Conservation (phyloP, 2,888 invertebrate genomes). For the Pachliopta kotzebuea region DNA sequence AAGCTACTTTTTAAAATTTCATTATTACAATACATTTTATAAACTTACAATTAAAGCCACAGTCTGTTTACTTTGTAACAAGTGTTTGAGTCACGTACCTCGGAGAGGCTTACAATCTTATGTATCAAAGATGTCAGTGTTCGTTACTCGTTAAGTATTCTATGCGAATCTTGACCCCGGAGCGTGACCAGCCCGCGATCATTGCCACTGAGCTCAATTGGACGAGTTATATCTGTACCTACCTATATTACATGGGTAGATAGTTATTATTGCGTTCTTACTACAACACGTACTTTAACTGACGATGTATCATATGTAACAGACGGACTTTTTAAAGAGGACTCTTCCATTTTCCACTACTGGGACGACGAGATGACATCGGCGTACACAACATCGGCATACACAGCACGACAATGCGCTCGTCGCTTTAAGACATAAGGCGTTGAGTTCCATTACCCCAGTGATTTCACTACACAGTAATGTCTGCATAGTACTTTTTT, state of each 20-base stretch:
- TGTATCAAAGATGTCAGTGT: conserved; percentile 11
- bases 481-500: too few species aligned
- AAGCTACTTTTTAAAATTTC: too few species aligned
- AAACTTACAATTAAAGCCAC: background rate
- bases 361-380: too few species aligned
- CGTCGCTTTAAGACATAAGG: too few species aligned
- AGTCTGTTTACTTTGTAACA: conserved; percentile 11
- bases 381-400: too few species aligned
- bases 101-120: conserved; percentile 15
- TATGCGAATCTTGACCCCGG: conserved; percentile 68
- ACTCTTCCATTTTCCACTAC: too few species aligned
- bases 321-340: conserved; percentile 14
- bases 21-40: too few species aligned
- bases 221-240: conserved; percentile 41
- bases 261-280: conserved; percentile 32
- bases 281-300: conserved; percentile 27
- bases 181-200: conserved; percentile 70
- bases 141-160: conserved; percentile 39
- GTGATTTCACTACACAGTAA: too few species aligned
- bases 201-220: conserved; percentile 74
- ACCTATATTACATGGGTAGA: conserved; percentile 31
- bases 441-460: too few species aligned
- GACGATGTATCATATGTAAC: conserved; percentile 28
- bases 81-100: background rate
- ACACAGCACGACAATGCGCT: too few species aligned